These are phyloP conservation scores for Ganaspis sp. DNA, from an alignment of 1,140 invertebrate genomes.

Conservation along the genomic window DNA sequence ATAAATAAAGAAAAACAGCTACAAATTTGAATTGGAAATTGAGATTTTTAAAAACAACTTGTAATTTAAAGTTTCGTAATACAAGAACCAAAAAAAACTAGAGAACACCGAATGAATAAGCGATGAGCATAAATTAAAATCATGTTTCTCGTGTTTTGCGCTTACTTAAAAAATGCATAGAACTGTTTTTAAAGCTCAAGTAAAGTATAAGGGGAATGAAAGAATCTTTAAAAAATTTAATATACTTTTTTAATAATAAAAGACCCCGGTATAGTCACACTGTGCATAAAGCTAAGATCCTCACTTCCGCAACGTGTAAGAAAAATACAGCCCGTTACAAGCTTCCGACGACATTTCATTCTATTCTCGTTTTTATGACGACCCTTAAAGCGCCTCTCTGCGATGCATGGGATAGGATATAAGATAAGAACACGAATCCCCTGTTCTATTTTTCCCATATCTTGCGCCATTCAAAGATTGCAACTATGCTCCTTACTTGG, in stretches of 20 bases:
- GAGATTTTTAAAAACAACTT: no score
- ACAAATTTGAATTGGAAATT: no score
- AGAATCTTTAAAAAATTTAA: background rate
- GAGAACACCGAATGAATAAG: no score
- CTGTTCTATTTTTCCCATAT: background rate
- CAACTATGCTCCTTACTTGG: slow-evolving; percentile 14
- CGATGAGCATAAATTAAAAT: no score
- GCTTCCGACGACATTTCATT: slow-evolving; percentile 28
- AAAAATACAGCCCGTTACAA: slow-evolving; percentile 16
- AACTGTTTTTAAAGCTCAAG: background rate
- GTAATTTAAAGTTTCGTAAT: no score
- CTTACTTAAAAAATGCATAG: background rate
- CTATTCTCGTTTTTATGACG: slow-evolving; percentile 22
- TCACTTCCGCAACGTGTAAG: slow-evolving; percentile 15
- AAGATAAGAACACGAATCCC: slow-evolving; percentile 21
- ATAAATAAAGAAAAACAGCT: no score
- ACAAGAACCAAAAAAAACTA: no score
- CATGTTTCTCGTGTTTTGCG: no score
- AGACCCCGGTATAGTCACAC: background rate
- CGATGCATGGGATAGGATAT: slow-evolving; percentile 19
- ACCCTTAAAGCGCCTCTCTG: slow-evolving; percentile 17
- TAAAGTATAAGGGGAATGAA: background rate
- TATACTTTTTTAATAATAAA: slow-evolving; percentile 19
- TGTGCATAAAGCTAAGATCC: slow-evolving; percentile 2
- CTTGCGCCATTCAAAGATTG: background rate